phyloP scores from a whole-genome alignment of 2,113 vertebrate species.

The Hyperopisus bebe region DNA sequence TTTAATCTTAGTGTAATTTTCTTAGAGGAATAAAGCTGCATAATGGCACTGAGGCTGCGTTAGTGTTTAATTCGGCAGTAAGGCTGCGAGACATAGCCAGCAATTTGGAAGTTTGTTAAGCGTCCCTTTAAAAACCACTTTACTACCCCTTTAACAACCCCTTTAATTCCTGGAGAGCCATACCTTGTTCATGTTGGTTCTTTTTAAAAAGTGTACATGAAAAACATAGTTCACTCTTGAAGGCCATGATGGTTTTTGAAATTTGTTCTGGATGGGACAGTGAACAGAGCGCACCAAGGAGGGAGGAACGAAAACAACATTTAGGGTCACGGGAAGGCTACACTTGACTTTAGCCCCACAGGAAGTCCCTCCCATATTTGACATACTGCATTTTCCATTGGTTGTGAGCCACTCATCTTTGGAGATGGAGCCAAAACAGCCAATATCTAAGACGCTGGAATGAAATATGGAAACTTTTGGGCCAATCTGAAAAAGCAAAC shows the following conservation, averaged over 20 bases:
- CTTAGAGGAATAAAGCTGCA: background rate
- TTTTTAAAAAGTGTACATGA: background rate
- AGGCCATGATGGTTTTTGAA: background rate
- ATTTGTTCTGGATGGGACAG: background rate
- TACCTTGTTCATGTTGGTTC: background rate
- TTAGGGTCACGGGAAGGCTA: background rate
- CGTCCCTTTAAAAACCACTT: background rate
- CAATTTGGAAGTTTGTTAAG: background rate
- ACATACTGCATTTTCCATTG: background rate
- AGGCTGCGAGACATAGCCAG: background rate
- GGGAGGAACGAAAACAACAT: background rate
- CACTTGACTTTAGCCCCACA: background rate
- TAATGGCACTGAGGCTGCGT: background rate
- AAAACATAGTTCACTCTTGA: background rate
- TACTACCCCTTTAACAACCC: background rate
- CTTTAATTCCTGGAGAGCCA: background rate
- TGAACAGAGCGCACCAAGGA: background rate
- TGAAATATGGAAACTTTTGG: background rate
- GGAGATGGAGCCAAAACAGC: background rate
- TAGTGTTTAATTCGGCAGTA: background rate
- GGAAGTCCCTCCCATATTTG: background rate
- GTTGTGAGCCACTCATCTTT: background rate
- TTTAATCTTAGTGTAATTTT: background rate
- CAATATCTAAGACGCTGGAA: background rate
- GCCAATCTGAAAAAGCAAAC: background rate